Evolutionary conservation across 2,797 vertebrate species (phyloP), one percentile per base, ranked within the genome.

Genomic region (Poliocrania exsul): DNA sequence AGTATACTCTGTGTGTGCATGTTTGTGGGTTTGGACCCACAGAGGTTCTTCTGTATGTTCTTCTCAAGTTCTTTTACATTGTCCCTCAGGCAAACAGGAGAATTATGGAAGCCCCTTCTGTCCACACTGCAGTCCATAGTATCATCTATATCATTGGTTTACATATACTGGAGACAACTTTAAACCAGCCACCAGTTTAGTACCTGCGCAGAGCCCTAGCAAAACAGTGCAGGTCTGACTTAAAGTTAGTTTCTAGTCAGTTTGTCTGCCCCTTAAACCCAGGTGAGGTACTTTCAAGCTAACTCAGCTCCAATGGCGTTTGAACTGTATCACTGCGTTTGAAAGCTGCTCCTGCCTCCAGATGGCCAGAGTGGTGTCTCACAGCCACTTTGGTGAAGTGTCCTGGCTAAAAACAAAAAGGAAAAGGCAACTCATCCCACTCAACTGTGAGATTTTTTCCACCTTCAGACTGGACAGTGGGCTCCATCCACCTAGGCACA

Each of bases 1-100:
- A 35, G 15, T n/a, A 3, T 38, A 35, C 4, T 40, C 38, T 38
- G 5, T 9, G 23, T 16, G 11, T 24, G 10, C 0, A 0, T 7
- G 0, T n/a, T 79, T 61, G 29, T 46, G 10, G 3, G 47, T 90
- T 84, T 60, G 49, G 23, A 14, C 16, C 29, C 7, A 7, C 10
- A 42, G 11, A 66, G 2, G 8, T 44, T 86, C 33, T 70, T 50
- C 19, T 47, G 0, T 29, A 21, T 24, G 6, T n/a, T 70, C 40
- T 60, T 28, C 31, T 79, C n/a, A 31, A 24, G 13, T 50, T 74
- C n/a, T 86, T 53, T 40, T 31, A 46, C 13, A 4, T 5, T 69
- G 40, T 29, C 17, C 6, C 6, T 50, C 31, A 79, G 49, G 35
- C 20, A 73, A 37, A 33, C 13, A 60, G 5, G 9, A 72, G 26